These are phyloP conservation scores for Mungos mungo DNA, from an alignment of 2,113 vertebrate genomes.

Conservation along the genomic window DNA sequence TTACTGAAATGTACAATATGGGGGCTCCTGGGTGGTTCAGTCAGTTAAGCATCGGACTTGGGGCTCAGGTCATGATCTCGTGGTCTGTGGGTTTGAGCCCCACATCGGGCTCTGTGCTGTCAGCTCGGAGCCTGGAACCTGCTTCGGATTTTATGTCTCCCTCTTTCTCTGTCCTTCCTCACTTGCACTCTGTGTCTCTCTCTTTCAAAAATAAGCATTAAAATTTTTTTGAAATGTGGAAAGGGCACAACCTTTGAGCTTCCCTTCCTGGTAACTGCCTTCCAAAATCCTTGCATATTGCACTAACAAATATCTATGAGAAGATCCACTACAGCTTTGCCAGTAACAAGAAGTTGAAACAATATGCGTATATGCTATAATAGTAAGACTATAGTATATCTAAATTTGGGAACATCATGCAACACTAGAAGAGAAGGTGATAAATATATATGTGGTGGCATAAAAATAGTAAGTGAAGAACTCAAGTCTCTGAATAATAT, in stretches of 20 bases:
- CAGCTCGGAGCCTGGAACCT: no score
- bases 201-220: no score
- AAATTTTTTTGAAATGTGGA: not conserved
- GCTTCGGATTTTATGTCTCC: no score
- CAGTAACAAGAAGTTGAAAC: not conserved
- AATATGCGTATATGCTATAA: not conserved
- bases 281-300: not conserved
- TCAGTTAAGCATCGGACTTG: no score
- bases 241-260: not conserved
- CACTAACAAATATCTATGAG: not conserved
- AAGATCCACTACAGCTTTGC: not conserved
- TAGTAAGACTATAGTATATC: not conserved
- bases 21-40: no score
- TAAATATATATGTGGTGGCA: not conserved
- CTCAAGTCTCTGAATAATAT: constrained; percentile 18
- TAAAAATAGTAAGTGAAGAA: constrained; percentile 17
- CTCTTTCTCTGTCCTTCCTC: no score
- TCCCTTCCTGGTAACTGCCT: not conserved
- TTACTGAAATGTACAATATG: not conserved
- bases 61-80: no score
- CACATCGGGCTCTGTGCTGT: no score
- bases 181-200: no score
- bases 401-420: not conserved
- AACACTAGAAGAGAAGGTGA: not conserved
- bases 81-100: no score